These are phyloP conservation scores for Crotalus helleri DNA, from an alignment of 2,113 vertebrate genomes.

Conservation along the genomic window DNA sequence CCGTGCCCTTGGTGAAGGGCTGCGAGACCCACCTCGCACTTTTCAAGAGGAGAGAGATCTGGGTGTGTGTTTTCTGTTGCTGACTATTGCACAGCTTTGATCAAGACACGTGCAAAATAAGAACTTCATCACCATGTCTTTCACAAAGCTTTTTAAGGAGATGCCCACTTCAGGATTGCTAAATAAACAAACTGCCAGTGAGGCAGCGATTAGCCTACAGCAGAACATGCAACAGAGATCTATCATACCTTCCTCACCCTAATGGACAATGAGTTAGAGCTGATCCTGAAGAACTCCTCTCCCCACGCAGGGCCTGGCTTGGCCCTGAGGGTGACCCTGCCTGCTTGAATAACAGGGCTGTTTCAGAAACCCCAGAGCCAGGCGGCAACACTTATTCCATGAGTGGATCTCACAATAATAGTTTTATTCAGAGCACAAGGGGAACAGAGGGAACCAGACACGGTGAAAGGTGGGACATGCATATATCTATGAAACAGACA, in stretches of 20 bases:
- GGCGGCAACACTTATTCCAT: neutral
- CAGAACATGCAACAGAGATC: neutral
- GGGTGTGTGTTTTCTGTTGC: neutral
- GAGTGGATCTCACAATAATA: neutral
- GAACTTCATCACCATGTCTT: neutral
- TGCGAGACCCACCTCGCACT: neutral
- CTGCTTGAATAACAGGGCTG: neutral
- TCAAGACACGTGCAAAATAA: neutral
- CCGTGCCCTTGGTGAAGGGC: neutral
- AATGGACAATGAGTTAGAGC: neutral
- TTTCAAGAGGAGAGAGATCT: neutral
- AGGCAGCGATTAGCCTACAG: neutral
- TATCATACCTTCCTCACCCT: neutral
- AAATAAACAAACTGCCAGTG: neutral
- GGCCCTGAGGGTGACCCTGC: neutral
- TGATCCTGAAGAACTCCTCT: neutral
- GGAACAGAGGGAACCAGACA: neutral
- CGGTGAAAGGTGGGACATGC: neutral
- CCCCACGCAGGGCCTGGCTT: neutral
- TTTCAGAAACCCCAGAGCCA: neutral
- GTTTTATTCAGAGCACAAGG: neutral
- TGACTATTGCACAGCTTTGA: neutral
- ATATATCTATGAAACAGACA: neutral
- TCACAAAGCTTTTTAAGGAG: neutral
- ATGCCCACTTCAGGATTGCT: neutral